Evolutionary conservation across 1,140 invertebrate genomes (phyloP).

Genomic region (Drosophila melanica): DNA sequence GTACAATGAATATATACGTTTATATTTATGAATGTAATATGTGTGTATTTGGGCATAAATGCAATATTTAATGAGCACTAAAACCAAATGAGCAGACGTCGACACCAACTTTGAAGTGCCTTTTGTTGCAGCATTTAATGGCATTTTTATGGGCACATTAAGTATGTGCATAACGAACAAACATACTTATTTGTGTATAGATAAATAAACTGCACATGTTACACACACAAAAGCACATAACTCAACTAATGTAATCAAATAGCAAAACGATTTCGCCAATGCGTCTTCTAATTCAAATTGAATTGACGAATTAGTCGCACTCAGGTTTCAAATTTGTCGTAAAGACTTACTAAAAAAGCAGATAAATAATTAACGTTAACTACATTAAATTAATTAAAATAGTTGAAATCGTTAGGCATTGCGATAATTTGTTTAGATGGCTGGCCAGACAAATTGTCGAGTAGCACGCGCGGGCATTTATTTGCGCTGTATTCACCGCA

Average conservation of each 20-base stretch:
- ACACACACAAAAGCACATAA: not conserved
- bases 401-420: slow-evolving; percentile 54
- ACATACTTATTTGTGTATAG: slow-evolving; percentile 13
- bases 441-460: slow-evolving; percentile 66
- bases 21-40: not conserved
- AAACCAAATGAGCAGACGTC: slow-evolving; percentile 35
- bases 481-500: slow-evolving; percentile 57
- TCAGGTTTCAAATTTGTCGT: slow-evolving; percentile 6
- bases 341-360: not conserved
- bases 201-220: slow-evolving; percentile 14
- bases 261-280: slow-evolving; percentile 6
- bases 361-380: slow-evolving; percentile 17
- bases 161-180: slow-evolving; percentile 30
- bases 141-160: slow-evolving; percentile 56
- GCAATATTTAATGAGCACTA: slow-evolving; percentile 47
- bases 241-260: slow-evolving; percentile 21
- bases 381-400: slow-evolving; percentile 76
- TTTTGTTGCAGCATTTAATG: slow-evolving; percentile 48
- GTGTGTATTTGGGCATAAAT: not conserved
- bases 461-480: slow-evolving; percentile 65
- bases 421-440: slow-evolving; percentile 59
- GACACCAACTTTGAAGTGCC: slow-evolving; percentile 51
- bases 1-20: not conserved
- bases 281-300: slow-evolving; percentile 46
- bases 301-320: slow-evolving; percentile 10